Evolutionary conservation across 1,140 invertebrate species (phyloP).

Genomic region (Metopolophium dirhodum): DNA sequence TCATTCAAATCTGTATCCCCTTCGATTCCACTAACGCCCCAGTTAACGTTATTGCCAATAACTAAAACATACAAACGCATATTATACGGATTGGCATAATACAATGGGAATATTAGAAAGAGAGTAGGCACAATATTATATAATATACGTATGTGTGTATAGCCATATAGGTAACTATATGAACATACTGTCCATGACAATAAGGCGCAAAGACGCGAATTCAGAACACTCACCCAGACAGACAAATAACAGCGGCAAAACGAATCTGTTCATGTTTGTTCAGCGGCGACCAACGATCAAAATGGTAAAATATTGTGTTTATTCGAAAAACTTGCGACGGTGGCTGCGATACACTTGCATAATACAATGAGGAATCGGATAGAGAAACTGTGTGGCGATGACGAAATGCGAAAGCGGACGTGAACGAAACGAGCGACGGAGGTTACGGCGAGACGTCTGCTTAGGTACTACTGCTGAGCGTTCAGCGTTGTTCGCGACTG

Average conservation of each 20-base stretch:
- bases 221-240: neutral
- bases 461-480: neutral
- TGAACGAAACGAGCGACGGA: neutral
- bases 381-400: neutral
- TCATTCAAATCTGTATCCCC: constrained; percentile 25
- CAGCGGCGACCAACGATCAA: neutral
- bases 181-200: neutral
- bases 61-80: constrained; percentile 14
- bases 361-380: neutral
- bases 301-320: too few species aligned
- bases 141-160: too few species aligned
- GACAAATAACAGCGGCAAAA: neutral
- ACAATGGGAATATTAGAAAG: neutral
- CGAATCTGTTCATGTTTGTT: neutral
- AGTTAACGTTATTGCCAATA: constrained; percentile 30
- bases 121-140: neutral
- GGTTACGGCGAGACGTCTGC: neutral
- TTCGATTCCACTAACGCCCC: constrained; percentile 37
- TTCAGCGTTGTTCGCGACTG: neutral
- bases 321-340: neutral
- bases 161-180: too few species aligned
- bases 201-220: neutral
- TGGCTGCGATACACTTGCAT: neutral
- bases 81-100: neutral
- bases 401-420: neutral